Conservation (phyloP, 2,888 invertebrate species). For the Gymnocheta viridis region DNA sequence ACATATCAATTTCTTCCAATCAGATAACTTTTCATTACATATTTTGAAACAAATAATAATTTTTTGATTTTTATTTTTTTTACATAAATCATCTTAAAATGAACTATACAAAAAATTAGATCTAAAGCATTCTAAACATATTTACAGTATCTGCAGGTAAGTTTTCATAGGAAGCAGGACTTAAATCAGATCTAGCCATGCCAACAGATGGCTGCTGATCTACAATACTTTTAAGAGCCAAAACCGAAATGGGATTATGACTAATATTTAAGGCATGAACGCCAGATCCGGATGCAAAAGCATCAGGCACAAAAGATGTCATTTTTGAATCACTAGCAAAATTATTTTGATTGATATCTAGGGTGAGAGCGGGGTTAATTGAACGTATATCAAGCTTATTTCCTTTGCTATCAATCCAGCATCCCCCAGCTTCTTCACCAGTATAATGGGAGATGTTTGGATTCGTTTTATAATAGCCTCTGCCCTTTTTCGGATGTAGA, state of each 20-base stretch:
- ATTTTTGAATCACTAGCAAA: neutral
- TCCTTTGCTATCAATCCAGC: slow-evolving; percentile 64
- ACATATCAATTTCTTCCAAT: no score
- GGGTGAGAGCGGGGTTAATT: slow-evolving; percentile 30
- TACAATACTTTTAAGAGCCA: neutral
- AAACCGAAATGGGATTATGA: neutral
- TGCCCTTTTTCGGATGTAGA: slow-evolving; percentile 24
- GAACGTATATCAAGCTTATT: slow-evolving; percentile 51
- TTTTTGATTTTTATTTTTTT: neutral
- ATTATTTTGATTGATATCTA: neutral
- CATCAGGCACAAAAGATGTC: neutral
- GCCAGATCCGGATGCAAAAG: neutral
- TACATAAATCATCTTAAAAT: neutral
- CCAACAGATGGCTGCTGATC: neutral
- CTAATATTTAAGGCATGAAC: neutral
- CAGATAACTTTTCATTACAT: no score
- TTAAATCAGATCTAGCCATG: slow-evolving; percentile 17
- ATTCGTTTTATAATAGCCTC: slow-evolving; percentile 58
- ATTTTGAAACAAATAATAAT: neutral
- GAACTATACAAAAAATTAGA: neutral
- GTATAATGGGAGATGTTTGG: slow-evolving; percentile 70
- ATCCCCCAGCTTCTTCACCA: slow-evolving; percentile 70
- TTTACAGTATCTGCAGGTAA: slow-evolving; percentile 10
- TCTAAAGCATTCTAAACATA: neutral
- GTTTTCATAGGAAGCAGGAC: neutral